These are phyloP conservation scores for Leptoteleia sp. DNA, from an alignment of 1,140 invertebrate species.

Conservation along the genomic window DNA sequence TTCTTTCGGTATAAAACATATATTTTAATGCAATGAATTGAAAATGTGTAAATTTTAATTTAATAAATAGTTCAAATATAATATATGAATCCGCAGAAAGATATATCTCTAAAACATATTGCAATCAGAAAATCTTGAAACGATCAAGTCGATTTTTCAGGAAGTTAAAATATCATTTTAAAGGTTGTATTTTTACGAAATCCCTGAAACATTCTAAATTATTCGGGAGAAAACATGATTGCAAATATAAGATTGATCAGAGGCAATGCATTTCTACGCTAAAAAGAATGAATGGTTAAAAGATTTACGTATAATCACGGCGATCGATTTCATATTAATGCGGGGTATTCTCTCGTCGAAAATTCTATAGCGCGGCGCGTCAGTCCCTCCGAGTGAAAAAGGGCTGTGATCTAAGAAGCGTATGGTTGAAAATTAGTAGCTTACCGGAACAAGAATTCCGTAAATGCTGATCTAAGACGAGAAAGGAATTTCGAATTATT, in stretches of 20 bases:
- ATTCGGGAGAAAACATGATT: conserved; percentile 1
- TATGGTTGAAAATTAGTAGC: conserved; percentile 59
- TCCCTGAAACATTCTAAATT: too few species aligned
- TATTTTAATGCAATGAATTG: too few species aligned
- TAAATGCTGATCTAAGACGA: conserved; percentile 61
- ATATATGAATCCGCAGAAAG: too few species aligned
- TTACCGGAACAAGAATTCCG: conserved; percentile 57
- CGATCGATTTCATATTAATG: conserved; percentile 54
- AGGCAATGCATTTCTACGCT: not conserved
- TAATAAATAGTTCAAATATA: too few species aligned
- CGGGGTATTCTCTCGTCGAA: conserved; percentile 23
- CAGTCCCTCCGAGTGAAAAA: conserved; percentile 30
- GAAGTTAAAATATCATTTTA: too few species aligned
- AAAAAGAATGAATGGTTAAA: conserved; percentile 38
- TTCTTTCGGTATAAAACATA: too few species aligned
- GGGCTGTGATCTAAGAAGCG: conserved; percentile 40
- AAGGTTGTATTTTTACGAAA: too few species aligned
- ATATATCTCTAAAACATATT: too few species aligned
- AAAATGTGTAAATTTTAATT: too few species aligned
- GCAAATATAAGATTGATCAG: conserved; percentile 7
- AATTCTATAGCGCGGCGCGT: conserved; percentile 16
- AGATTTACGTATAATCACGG: conserved; percentile 37
- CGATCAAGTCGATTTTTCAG: too few species aligned
- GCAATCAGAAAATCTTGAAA: too few species aligned
- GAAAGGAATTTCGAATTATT: conserved; percentile 58